Conservation (phyloP, 1,140 invertebrate species). For the Zophobas atratus region DNA sequence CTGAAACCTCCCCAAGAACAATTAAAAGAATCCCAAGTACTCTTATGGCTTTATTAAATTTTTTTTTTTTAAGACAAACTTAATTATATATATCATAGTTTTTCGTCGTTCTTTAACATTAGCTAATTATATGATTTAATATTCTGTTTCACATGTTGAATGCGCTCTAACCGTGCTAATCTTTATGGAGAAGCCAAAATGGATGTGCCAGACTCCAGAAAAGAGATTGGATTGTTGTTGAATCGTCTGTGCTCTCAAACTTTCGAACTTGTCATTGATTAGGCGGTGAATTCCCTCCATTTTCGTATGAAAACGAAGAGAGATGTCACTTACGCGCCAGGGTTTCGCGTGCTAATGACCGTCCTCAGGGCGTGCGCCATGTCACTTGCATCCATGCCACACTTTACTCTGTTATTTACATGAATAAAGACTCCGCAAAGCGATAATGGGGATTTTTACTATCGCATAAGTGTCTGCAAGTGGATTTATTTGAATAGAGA, state of each 20-base stretch:
- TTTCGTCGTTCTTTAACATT: too few species aligned
- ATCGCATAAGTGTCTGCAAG: constrained; percentile 64
- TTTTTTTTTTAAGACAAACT: too few species aligned
- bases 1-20: too few species aligned
- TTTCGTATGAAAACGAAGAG: constrained; percentile 22
- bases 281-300: constrained; percentile 39
- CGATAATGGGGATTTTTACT: constrained; percentile 66
- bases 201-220: not conserved
- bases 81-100: too few species aligned
- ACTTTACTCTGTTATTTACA: constrained; percentile 64
- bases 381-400: constrained; percentile 60
- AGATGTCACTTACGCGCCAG: constrained; percentile 50
- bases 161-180: too few species aligned
- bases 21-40: too few species aligned
- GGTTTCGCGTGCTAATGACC: constrained; percentile 64
- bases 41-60: too few species aligned
- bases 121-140: too few species aligned
- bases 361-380: constrained; percentile 57
- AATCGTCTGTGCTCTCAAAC: not conserved
- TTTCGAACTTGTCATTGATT: constrained; percentile 57
- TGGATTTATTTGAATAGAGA: constrained; percentile 63
- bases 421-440: constrained; percentile 61
- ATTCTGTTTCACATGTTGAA: too few species aligned
- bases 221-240: not conserved
- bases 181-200: not conserved